phyloP scores from a whole-genome alignment of 35 echinoderm and acorn worm species.

The Acanthaster planci region DNA sequence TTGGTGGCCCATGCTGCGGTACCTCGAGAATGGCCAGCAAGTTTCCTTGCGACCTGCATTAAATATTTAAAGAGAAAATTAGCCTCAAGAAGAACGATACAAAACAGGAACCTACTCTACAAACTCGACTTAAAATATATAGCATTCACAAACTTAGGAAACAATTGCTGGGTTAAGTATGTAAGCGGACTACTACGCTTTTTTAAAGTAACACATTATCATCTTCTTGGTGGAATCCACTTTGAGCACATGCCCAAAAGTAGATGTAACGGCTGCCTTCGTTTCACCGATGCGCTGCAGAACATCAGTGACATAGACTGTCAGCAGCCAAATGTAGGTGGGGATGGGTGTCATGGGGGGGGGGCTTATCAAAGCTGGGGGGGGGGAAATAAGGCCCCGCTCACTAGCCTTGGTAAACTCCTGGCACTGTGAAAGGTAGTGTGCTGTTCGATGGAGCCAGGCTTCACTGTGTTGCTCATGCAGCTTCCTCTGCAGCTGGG shows the following conservation, averaged over 20 bases:
- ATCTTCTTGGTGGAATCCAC: constrained; percentile 73
- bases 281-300: constrained; percentile 42
- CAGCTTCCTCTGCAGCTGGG: constrained; percentile 30
- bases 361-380: constrained; percentile 10
- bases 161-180: no score
- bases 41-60: constrained; percentile 5
- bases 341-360: constrained; percentile 53
- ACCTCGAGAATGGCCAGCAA: constrained; percentile 32
- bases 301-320: constrained; percentile 60
- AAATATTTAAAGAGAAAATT: background rate
- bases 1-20: constrained; percentile 60
- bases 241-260: constrained; percentile 57
- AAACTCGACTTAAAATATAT: no score
- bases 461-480: constrained; percentile 44
- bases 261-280: constrained; percentile 54
- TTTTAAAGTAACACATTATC: background rate
- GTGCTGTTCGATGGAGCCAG: constrained; percentile 30
- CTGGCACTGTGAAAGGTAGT: constrained; percentile 26
- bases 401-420: background rate
- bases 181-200: background rate
- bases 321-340: constrained; percentile 62
- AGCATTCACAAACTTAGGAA: no score
- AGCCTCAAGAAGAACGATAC: no score
- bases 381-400: background rate
- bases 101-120: no score